Base-by-base conservation (phyloP, 2,888 invertebrate genomes). In the Sthenelais limicola region DNA sequence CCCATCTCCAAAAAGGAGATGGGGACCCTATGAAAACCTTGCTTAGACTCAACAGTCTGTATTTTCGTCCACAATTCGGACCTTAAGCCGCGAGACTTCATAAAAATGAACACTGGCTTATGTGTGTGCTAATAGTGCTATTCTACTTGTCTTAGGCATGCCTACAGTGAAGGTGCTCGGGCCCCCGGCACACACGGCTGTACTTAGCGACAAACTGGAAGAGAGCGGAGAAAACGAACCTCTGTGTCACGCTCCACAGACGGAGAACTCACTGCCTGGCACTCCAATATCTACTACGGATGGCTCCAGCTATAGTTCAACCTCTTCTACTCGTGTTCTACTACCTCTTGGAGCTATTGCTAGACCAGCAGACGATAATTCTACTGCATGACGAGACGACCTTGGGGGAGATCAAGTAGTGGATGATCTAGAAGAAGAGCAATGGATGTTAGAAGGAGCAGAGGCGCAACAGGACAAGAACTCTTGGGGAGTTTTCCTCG, bases 281-380 rank as follows among this genome's bases (percentile, higher is more conserved):
- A 78, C 77, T 5, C 78, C 78, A 15, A 71, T 74, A n/a, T 47
- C 48, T 73, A 92, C 91, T 85, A 91, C 91, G 76, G 91, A 93
- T 62, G 93, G 94, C 76, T 94, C 93, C 84, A 94, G 94, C 82
- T 94, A 93, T 88, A 93, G 93, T 81, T 94, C 94, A 7, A 92
- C 92, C 72, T 93, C 93, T n/a, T 94, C 94, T 54, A 93, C 94
- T 3, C 91, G 93, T 32, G 92, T 93, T 85, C 88, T 94, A 78
- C 90, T 94, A 77, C 90, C 91, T 26, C n/a, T 35, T 7, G 62
- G 62, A 15, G 38, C n/a, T 43, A 28, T 62, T 21, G 62, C 38
- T 21, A 35, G n/a, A 4, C 56, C 56, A n/a, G 51, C 51, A 24
- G 51, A 51, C 51, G 62, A 62, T 1, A 35, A 35, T 21, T 24